Conservation (phyloP, 2,888 invertebrate species). For the Buathra laborator region DNA sequence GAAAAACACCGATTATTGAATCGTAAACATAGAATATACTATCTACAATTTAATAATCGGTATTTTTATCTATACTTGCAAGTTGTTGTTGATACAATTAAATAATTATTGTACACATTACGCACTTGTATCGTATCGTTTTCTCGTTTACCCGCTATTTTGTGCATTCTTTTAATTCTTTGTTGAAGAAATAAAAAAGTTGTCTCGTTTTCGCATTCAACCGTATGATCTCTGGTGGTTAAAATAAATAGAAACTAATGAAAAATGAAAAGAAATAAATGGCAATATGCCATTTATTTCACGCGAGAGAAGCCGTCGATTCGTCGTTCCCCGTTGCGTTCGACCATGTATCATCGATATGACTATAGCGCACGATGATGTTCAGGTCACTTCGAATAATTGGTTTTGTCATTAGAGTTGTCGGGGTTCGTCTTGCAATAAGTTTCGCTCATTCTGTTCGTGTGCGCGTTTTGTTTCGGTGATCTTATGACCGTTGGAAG, state of each 20-base stretch:
- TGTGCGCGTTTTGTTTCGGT: conserved; percentile 80
- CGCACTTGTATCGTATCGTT: background rate
- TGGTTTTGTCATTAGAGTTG: conserved; percentile 83
- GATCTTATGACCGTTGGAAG: conserved; percentile 91
- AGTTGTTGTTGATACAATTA: conserved; percentile 39
- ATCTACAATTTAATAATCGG: conserved; percentile 24
- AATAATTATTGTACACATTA: conserved; percentile 56
- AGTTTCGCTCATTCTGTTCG: conserved; percentile 80
- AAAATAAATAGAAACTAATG: too few species aligned
- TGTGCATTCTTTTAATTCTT: conserved; percentile 9
- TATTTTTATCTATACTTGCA: conserved; percentile 46
- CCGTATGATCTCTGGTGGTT: background rate
- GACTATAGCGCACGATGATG: conserved; percentile 62
- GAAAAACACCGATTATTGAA: too few species aligned
- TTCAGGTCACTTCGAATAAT: conserved; percentile 83
- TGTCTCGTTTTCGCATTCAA: background rate
- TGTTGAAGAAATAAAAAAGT: conserved; percentile 4
- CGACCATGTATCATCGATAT: conserved; percentile 46
- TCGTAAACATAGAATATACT: background rate
- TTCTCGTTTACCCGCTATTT: conserved; percentile 16
- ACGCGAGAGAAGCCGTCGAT: too few species aligned
- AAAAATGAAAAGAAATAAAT: too few species aligned
- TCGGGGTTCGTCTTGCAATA: conserved; percentile 83
- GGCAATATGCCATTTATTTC: too few species aligned
- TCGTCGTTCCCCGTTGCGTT: background rate